These are phyloP conservation scores for Formica aserva DNA, from an alignment of 2,888 invertebrate species.

Conservation along the genomic window DNA sequence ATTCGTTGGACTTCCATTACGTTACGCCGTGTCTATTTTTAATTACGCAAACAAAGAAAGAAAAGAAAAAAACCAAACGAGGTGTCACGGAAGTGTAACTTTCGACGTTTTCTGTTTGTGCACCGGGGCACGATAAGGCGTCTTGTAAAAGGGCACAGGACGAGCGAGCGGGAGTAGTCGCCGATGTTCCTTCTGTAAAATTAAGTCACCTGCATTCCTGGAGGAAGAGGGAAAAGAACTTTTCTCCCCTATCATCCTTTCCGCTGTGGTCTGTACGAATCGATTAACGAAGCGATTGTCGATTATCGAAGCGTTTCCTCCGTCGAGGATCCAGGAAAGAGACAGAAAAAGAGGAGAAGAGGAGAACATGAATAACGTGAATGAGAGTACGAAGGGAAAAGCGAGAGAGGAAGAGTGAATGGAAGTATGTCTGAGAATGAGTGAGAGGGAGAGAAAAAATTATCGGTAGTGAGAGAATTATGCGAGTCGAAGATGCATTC, in stretches of 20 bases:
- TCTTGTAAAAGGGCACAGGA: conserved; percentile 7
- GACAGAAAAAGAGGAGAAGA: conserved; percentile 50
- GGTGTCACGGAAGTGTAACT: conserved; percentile 12
- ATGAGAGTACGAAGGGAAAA: conserved; percentile 17
- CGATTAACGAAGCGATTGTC: conserved; percentile 17
- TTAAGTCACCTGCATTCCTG: conserved; percentile 29
- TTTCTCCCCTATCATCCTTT: conserved; percentile 25
- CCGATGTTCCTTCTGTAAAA: conserved; percentile 38
- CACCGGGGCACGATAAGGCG: conserved; percentile 2
- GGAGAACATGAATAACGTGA: conserved; percentile 6
- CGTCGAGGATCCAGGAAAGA: conserved; percentile 34
- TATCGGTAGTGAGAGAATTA: conserved; percentile 43
- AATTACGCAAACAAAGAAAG: conserved; percentile 31
- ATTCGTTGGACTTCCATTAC: conserved; percentile 76
- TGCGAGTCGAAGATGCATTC: conserved; percentile 72
- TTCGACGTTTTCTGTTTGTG: conserved; percentile 34
- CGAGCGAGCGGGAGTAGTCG: conserved; percentile 21
- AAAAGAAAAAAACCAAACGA: conserved; percentile 12
- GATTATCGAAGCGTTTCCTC: conserved; percentile 15
- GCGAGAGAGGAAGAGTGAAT: conserved; percentile 15
- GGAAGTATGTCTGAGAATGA: conserved; percentile 29
- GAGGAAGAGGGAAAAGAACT: conserved; percentile 15
- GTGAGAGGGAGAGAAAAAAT: conserved; percentile 31
- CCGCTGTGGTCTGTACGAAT: conserved; percentile 7
- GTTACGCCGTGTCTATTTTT: conserved; percentile 46